Base-by-base conservation (phyloP, 2,888 invertebrate genomes). In the Miltochrista miniata region DNA sequence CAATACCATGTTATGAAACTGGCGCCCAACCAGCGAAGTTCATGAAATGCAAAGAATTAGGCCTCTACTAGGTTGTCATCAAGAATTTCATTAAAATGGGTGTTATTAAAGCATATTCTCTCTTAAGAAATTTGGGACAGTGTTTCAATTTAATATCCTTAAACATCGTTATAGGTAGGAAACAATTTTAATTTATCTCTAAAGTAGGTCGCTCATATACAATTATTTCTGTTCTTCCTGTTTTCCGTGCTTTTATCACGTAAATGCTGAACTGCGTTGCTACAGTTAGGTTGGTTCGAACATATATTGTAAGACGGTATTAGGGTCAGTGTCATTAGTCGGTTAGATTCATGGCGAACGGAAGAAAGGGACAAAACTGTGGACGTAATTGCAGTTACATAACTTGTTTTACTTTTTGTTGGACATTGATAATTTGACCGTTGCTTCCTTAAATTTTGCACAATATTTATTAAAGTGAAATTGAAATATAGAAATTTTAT, bases 231-330 rank as follows among this genome's bases (percentile, higher is more conserved):
- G 18, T 65, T 61, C 62, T 63, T 53, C 64, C 49, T 48, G 55
- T 57, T 62, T 68, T 66, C 66, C 41, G 43, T 54, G 48, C n/a
- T n/a, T 57, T 39, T 48, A 57, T 29, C 45, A 56, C 46, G 66
- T 69, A 66, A 67, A 67, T 67, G n/a, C n/a, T n/a, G n/a, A n/a
- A 66, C 49, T 45, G 9, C 5, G 5, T 24, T 4, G 52, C 33
- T 42, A 45, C 45, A 30, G 45, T 34, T 49, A 54, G 41, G 36
- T 38, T 49, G 58, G 5, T 5, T 24, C 18, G 18, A 24, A 2
- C 47, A 52, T 55, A 4, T 24, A 51, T 44, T 66, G 57, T 62
- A 66, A 68, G 51, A 55, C 58, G 62, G 68, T 59, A 65, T 65
- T 65, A 66, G 48, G 69, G 66, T 59, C 63, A 43, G 7, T 24